A percentile compares a stretch with the other conserved stretches of the same genome.
Conservation (phyloP, 2,113 vertebrate species). For the Crocuta crocuta region DNA sequence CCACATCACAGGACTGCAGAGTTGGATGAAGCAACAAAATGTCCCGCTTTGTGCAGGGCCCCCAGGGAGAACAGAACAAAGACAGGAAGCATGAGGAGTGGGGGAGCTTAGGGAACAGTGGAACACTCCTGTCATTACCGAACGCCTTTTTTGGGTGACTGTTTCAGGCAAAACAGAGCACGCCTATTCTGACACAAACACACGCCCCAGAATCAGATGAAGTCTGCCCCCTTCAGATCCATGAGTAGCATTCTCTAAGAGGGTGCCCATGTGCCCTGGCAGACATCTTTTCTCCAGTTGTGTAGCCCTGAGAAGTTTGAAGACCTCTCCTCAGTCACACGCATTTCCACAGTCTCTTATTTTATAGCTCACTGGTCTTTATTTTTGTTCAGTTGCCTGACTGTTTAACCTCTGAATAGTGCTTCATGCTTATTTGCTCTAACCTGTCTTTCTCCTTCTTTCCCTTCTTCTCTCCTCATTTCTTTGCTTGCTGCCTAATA, state of each 20-base stretch:
- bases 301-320: neutral
- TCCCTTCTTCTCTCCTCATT: neutral
- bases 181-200: neutral
- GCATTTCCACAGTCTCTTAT: neutral
- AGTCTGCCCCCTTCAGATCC: neutral
- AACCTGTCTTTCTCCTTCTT: neutral
- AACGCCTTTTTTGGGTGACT: neutral
- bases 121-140: neutral
- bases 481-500: neutral
- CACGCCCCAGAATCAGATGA: neutral
- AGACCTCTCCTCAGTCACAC: neutral
- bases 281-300: neutral
- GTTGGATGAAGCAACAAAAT: constrained; percentile 43
- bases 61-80: neutral
- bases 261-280: neutral
- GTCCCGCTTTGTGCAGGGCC: neutral
- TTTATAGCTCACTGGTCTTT: neutral
- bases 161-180: neutral
- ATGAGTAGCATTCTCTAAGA: neutral
- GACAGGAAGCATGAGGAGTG: neutral
- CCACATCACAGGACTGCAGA: constrained; percentile 54
- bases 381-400: neutral
- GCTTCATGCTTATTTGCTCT: neutral
- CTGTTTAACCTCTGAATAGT: neutral
- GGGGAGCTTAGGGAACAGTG: neutral